phyloP scores from a whole-genome alignment of 2,888 invertebrate genomes.

The Crematogaster levior region DNA sequence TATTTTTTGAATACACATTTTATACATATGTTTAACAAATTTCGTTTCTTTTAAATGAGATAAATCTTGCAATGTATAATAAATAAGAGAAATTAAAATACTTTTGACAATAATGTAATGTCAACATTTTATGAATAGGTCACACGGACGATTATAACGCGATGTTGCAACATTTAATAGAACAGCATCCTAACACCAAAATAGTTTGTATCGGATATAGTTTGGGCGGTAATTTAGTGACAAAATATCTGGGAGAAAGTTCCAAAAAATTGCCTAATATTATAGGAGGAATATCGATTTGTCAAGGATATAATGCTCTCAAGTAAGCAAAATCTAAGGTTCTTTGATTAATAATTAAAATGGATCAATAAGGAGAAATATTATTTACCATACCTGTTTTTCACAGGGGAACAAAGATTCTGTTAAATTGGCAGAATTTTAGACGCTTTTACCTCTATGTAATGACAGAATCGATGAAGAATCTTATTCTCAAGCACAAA shows the following conservation, averaged over 20 bases:
- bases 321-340: conserved; percentile 88
- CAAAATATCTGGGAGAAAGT: conserved; percentile 96
- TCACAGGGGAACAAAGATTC: conserved; percentile 92
- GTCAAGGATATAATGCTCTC: conserved; percentile 97
- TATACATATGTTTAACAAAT: neutral
- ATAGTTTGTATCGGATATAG: conserved; percentile 96
- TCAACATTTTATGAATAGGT: conserved; percentile 87
- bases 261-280: conserved; percentile 89
- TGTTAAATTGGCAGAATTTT: conserved; percentile 95
- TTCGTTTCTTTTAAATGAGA: neutral
- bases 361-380: neutral
- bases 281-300: conserved; percentile 96
- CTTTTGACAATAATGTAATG: too few relatives aligned
- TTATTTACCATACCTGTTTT: conserved; percentile 27
- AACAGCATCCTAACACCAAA: conserved; percentile 91
- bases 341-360: conserved; percentile 9
- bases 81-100: too few relatives aligned
- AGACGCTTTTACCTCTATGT: conserved; percentile 95
- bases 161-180: conserved; percentile 92
- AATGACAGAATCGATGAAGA: conserved; percentile 97
- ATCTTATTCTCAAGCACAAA: conserved; percentile 94
- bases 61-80: conserved; percentile 17
- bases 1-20: neutral
- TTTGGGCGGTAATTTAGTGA: conserved; percentile 96
- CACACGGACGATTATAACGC: conserved; percentile 95